Evolutionary conservation across 2,113 vertebrate genomes (phyloP).

Genomic region (Spheniscus mendiculus): DNA sequence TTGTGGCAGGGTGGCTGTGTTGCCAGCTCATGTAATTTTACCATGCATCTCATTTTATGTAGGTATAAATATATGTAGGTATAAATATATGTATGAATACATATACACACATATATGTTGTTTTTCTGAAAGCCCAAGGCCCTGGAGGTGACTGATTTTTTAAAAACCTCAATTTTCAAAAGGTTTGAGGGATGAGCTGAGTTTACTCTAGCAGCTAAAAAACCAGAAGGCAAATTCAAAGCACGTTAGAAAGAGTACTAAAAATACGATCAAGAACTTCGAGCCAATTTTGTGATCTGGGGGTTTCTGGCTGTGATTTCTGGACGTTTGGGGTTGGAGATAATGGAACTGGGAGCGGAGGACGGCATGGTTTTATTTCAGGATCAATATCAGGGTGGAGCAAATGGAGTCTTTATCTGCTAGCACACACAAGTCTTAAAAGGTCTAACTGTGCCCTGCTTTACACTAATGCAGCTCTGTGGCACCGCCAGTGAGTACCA

Average conservation of each 20-base stretch:
- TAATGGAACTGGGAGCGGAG: conserved; percentile 36
- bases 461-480: conserved; percentile 7
- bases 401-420: conserved; percentile 1
- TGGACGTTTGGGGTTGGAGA: conserved; percentile 10
- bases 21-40: background rate
- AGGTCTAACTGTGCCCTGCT: conserved; percentile 25
- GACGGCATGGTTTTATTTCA: background rate
- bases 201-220: background rate
- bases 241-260: background rate
- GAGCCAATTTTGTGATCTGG: background rate
- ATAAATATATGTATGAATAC: background rate
- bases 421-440: background rate
- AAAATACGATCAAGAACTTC: background rate
- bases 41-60: background rate
- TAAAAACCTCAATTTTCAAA: background rate
- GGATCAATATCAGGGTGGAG: conserved; percentile 56
- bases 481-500: background rate
- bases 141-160: background rate
- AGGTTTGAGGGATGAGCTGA: background rate
- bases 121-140: background rate
- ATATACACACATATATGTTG: background rate
- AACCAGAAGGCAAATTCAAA: background rate
- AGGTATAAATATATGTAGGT: background rate
- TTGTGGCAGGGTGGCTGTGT: background rate
- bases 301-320: conserved; percentile 36